phyloP scores from a whole-genome alignment of 2,113 vertebrate species.

The Cyprinodon tularosa region DNA sequence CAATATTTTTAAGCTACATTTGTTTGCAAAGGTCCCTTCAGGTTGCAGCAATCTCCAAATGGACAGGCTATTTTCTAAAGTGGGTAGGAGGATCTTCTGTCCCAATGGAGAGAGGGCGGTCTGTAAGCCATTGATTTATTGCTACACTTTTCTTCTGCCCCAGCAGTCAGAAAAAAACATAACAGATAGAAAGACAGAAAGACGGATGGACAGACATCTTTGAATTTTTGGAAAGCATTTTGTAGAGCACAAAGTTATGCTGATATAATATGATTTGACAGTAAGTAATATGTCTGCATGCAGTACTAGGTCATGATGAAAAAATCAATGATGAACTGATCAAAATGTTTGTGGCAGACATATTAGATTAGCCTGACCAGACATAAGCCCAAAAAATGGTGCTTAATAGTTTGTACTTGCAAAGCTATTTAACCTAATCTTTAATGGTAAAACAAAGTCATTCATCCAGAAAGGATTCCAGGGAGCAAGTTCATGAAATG shows the following conservation, averaged over 20 bases:
- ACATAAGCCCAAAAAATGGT: neutral
- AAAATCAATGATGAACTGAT: neutral
- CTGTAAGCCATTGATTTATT: neutral
- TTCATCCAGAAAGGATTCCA: neutral
- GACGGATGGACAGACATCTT: no score
- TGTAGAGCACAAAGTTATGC: neutral
- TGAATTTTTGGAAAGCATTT: no score
- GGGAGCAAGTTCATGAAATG: neutral
- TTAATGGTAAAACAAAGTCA: neutral
- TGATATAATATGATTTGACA: neutral
- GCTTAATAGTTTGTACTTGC: neutral
- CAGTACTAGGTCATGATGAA: neutral
- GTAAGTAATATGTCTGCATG: neutral
- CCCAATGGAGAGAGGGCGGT: neutral
- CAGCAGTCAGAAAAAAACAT: neutral
- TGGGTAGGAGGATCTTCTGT: neutral
- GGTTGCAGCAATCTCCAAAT: neutral
- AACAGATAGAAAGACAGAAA: no score
- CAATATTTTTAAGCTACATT: neutral
- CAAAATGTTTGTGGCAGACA: neutral
- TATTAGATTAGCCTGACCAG: slow-evolving; percentile 1
- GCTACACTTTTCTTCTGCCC: neutral
- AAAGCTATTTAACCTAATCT: neutral
- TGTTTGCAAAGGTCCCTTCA: neutral
- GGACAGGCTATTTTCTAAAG: neutral